Evolutionary conservation across 2,888 invertebrate genomes (phyloP).

Genomic region (Euzophera pinguis): DNA sequence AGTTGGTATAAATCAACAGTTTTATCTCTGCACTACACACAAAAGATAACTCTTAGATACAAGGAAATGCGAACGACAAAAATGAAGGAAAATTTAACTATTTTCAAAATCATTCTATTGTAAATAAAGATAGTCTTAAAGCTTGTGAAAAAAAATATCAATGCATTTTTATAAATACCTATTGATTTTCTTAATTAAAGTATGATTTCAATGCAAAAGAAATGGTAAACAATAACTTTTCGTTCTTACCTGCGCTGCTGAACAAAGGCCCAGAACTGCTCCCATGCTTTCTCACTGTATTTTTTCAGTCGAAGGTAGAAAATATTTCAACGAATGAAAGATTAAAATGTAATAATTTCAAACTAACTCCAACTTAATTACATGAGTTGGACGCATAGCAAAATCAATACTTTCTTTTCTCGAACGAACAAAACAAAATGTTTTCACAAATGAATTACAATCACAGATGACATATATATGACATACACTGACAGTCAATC

Average conservation of each 20-base stretch:
- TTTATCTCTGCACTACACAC: no score
- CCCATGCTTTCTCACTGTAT: conserved; percentile 59
- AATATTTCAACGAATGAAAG: not conserved
- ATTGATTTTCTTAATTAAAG: no score
- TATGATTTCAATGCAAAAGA: no score
- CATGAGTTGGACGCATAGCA: not conserved
- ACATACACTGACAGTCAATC: not conserved
- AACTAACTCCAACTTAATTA: not conserved
- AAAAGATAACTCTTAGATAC: no score
- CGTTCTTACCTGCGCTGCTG: conserved; percentile 79
- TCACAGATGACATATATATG: not conserved
- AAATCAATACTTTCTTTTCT: not conserved
- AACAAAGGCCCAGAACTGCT: conserved; percentile 81
- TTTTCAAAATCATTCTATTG: no score
- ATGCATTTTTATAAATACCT: no score
- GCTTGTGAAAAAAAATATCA: no score
- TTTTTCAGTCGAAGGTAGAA: not conserved
- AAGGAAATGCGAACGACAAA: no score
- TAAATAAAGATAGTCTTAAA: no score
- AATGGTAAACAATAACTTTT: no score
- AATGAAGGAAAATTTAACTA: no score
- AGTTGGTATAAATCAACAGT: no score
- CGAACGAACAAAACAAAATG: not conserved
- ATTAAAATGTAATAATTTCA: not conserved
- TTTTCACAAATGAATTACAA: not conserved